Evolutionary conservation across 2,888 invertebrate species (phyloP), one percentile per base, ranked within the genome.

Genomic region (Nomada fabriciana): DNA sequence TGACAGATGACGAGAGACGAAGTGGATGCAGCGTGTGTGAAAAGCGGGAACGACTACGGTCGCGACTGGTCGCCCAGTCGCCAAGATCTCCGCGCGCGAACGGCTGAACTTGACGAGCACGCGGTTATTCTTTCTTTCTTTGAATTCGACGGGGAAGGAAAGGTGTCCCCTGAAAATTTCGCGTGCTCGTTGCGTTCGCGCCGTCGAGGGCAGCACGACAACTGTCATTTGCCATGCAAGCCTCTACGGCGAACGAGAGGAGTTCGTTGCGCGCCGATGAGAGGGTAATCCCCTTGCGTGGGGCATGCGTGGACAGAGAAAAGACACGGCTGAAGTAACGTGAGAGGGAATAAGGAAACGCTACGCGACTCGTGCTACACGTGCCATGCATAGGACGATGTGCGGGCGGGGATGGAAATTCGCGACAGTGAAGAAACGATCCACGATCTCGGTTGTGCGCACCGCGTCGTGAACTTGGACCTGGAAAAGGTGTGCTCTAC

Each of bases 21-120:
- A 89, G 82, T 76, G 86, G 88, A 90, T 90, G 90, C 91, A 90
- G 87, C 87, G 86, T 86, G 80, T 86, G 83, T 83, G 83, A 83
- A 86, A 76, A 86, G 84, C 80, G 73, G 61, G 67, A 78, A 78
- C 83, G 85, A 87, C 80, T 75, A 76, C 61, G 65, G 69, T 57
- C 72, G 75, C 80, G 83, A 76, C 43, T 42, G 55, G 72, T 13
- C 78, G 69, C 71, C 55, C 57, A 57, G 59, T 76, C 63, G 76
- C 59, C 76, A 52, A 15, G 20, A 9, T 50, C 47, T 57, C 53
- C 59, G 29, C 80, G 64, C 65, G 84, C 53, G 52, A 65, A 72
- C 43, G 72, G 63, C 61, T 42, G 71, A 74, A 65, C 80, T 80
- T 78, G 76, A 83, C 76, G 84, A 77, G 81, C 75, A 60, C 53